Base-by-base conservation (phyloP, 2,888 invertebrate genomes). In the Cantharis nigra region DNA sequence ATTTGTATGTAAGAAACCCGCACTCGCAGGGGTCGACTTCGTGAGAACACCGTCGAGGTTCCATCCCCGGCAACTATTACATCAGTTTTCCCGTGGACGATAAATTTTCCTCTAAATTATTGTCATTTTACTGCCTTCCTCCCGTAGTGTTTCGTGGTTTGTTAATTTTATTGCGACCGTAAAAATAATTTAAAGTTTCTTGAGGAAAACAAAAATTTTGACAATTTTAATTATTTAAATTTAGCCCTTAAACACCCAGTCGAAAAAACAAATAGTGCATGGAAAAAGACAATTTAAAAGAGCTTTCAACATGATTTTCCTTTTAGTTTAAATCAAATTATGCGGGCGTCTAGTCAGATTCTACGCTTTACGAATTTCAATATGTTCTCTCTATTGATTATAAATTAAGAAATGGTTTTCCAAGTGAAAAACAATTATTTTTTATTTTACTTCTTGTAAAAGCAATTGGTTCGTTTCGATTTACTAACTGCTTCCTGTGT, bases 301-400 rank as follows among this genome's bases (percentile, higher is more conserved):
- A 72, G 69, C 67, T 28, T 26, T 10, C 63, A 72, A 79, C 79
- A 79, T 67, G 79, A 75, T 72, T 79, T 79, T 79, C 79, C 77
- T 79, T 79, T 79, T 79, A 79, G 79, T 77, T 77, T 79, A 75
- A 70, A 79, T 79, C 70, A 77, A 77, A 77, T 77, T 79, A 77
- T 75, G 75, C 77, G 79, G 65, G 71, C 72, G 75, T 77, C 77
- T 79, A 77, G 77, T 72, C 76, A 74, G 74, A 70, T 72, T 72
- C 70, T 63, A 74, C 79, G 76, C 67, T 62, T 72, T 30, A 74
- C 70, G 80, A 80, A 80, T 80, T 80, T 80, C 72, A 80, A 80
- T 80, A 80, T 75, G 75, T 76, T 71, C 76, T 65, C 70, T 70
- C 62, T 78, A 78, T 80, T 74, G 78, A 80, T 80, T 80, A 78